A percentile compares a stretch with the other conserved stretches of the same genome.
These are phyloP conservation scores for Caenorhabditis briggsae DNA, from an alignment of 1,140 invertebrate genomes.

Conservation along the genomic window DNA sequence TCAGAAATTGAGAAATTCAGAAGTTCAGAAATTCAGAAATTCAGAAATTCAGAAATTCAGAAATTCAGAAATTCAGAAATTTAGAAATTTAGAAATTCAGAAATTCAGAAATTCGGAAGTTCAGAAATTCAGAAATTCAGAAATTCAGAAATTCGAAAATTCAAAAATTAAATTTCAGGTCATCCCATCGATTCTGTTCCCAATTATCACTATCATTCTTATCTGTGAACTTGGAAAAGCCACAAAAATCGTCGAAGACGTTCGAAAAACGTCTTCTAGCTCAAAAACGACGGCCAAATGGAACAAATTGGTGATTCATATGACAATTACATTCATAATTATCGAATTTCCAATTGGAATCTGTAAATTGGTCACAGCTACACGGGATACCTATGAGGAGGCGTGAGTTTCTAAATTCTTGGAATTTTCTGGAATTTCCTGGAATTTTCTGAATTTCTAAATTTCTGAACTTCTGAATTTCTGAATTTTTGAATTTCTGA, in stretches of 20 bases:
- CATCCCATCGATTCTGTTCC: too few relatives aligned
- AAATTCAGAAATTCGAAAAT: too few relatives aligned
- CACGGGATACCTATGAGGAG: neutral
- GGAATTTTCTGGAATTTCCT: neutral
- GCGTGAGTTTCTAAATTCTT: neutral
- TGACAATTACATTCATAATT: neutral
- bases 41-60: neutral
- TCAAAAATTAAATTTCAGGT: too few relatives aligned
- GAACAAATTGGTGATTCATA: neutral
- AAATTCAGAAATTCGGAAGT: neutral
- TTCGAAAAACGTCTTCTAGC: too few relatives aligned
- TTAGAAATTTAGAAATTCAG: too few relatives aligned
- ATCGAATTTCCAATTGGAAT: slow-evolving; percentile 7
- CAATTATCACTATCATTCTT: too few relatives aligned
- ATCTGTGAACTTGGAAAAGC: too few relatives aligned
- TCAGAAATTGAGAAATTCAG: too few relatives aligned
- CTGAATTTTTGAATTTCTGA: too few relatives aligned
- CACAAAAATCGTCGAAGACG: too few relatives aligned
- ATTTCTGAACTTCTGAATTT: neutral
- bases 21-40: neutral
- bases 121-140: neutral
- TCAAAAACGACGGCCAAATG: neutral
- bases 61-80: too few relatives aligned
- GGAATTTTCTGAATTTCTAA: neutral
- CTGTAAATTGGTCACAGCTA: neutral